Evolutionary conservation across 2,113 vertebrate genomes (phyloP), one percentile per base, ranked within the genome.

Genomic region (Cryptomyrus ogoouensis): DNA sequence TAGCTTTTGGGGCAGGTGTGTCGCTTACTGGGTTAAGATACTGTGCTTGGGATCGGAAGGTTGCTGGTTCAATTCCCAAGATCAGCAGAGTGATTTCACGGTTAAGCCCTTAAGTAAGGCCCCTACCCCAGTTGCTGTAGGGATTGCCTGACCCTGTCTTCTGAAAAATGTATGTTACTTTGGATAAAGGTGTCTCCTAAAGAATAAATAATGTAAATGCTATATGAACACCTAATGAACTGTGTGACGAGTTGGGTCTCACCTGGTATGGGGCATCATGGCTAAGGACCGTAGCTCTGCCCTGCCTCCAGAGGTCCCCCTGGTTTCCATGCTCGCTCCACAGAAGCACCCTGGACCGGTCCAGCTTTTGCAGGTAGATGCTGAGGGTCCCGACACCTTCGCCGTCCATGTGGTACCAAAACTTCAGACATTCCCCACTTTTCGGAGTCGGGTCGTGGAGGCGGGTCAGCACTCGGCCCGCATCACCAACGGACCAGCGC

Each of bases 381-480:
- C 46, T 94, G 50, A 96, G 93, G 52, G 93, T 91, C 5, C 95
- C 95, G 5, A 93, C 91, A 27, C 42, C 92, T 49, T 35, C 77
- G 46, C 95, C 96, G 83, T 93, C 93, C 95, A 96, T 96, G 92
- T 95, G 93, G 91, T 95, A 96, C 95, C 95, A 96, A 91, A 96
- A 96, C 89, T 94, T 94, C 21, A 95, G 92, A 88, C 96, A 96
- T 84, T 95, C 95, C 7, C 95, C 95, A 0, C 92, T 91, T 77
- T 89, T 47, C 2, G 93, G 90, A 0, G 95, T 95, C 13, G 95
- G 92, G 42, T 93, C 92, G 91, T 94, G 92, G 44, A 91, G 44
- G 1, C 88, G 90, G 0, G 93, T 95, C 87, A 88, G 70, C 50
- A 96, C 92, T 0, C 93, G 62, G 0, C 58, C 91, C 90, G 50